Base-by-base conservation (phyloP, 2,888 invertebrate species). In the Sarcophaga caerulescens region DNA sequence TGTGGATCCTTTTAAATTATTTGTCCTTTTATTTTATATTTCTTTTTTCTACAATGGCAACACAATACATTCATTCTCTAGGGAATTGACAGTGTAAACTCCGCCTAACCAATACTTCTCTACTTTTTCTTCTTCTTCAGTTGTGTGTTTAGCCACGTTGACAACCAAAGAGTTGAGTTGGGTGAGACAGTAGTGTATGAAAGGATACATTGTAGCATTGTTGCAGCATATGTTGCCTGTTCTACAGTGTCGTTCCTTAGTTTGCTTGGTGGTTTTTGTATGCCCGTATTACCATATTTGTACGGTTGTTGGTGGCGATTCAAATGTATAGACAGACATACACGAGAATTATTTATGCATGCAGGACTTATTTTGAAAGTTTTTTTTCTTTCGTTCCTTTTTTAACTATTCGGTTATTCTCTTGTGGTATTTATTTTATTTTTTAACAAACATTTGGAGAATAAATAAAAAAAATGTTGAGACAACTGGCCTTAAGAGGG, bases 261-360 rank as follows among this genome's bases (percentile, higher is more conserved):
- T 83, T 66, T 57, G 57, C 71, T 17, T 75, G 23, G n/a, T 77
- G n/a, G n/a, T n/a, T 77, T 77, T 35, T 35, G 6, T 35, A 47
- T 66, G 19, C 23, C 35, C 14, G 63, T 77, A 85, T 85, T 85
- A 81, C 77, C 81, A 85, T 85, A 85, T 81, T 81, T 85, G 79
- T 80, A 68, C 74, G 85, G 83, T 69, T 80, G 60, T 52, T 73
- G 85, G 83, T 69, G 76, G 60, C 12, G 14, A 3, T 17, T 14
- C 52, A 17, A 12, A 17, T 5, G 3, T 14, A 52, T 4, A 14
- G 17, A 12, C 52, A 52, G 71, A 71, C 73, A 70, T 21, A 62
- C 45, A 66, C 66, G 25, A 47, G 73, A 83, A 85, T 85, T 85
- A 85, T 85, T 85, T 85, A 85, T 85, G 85, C 85, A 85, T 80